These are phyloP conservation scores for Caradrina clavipalpis DNA, from an alignment of 2,888 invertebrate species.

Conservation along the genomic window DNA sequence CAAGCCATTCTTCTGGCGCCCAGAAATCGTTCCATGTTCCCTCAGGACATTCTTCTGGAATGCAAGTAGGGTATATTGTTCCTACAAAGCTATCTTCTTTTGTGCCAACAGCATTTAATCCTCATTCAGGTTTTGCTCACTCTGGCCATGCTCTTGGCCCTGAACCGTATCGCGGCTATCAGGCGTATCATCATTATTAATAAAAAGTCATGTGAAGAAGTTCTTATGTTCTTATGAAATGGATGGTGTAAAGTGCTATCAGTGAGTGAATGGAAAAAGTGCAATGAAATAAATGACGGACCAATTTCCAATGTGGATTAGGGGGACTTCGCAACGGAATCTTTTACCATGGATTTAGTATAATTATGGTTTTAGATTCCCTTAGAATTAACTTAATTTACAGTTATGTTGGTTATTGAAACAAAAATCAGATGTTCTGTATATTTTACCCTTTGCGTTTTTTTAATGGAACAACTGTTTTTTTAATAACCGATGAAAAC, in stretches of 20 bases:
- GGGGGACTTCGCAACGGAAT: too few species aligned
- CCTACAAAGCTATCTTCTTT: constrained; percentile 21
- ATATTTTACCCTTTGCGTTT: too few species aligned
- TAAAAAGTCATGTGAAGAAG: constrained; percentile 3
- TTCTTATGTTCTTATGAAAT: constrained; percentile 5
- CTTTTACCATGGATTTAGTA: too few species aligned
- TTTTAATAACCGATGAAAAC: too few species aligned
- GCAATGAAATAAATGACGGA: constrained; percentile 21
- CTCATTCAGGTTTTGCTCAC: constrained; percentile 19
- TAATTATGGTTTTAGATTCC: too few species aligned
- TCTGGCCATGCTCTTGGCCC: constrained; percentile 22
- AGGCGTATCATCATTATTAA: constrained; percentile 11
- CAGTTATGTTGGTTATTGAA: too few species aligned
- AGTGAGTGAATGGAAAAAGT: constrained; percentile 5
- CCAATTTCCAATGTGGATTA: not conserved
- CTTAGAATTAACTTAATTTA: too few species aligned
- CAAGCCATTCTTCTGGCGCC: too few species aligned
- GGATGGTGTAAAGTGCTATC: constrained; percentile 10
- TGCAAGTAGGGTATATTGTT: constrained; percentile 1
- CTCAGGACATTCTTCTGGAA: constrained; percentile 7
- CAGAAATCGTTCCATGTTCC: constrained; percentile 1
- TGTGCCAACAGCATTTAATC: constrained; percentile 3
- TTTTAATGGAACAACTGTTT: too few species aligned
- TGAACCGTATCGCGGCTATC: too few species aligned
- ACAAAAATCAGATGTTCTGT: too few species aligned